Evolutionary conservation across 2,113 vertebrate genomes (phyloP).

Genomic region (Chloebia gouldiae): DNA sequence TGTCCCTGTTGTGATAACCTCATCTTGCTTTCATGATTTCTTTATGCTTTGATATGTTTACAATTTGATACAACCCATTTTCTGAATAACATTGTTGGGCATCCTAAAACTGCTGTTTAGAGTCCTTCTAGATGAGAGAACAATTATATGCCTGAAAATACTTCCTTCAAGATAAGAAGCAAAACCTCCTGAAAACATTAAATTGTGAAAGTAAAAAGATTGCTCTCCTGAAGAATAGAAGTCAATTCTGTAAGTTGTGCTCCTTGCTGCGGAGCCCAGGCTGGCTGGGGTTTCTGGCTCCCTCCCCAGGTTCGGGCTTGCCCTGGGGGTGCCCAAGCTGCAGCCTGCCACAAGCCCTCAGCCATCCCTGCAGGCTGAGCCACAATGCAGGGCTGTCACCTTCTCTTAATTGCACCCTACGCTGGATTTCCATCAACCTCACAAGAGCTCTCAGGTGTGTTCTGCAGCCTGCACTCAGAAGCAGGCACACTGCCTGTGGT

Average conservation of each 20-base stretch:
- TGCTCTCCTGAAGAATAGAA: not conserved
- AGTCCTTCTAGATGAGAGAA: not conserved
- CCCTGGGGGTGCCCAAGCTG: not conserved
- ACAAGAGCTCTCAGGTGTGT: not conserved
- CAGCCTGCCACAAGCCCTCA: not conserved
- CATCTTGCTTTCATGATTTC: not conserved
- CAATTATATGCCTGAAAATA: not conserved
- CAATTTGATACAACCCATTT: not conserved
- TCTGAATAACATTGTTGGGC: not conserved
- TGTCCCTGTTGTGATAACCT: not conserved
- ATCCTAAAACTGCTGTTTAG: not conserved
- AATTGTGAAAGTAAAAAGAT: not conserved
- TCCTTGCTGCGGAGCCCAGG: fast-evolving
- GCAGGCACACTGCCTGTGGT: not conserved
- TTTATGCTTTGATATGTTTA: not conserved
- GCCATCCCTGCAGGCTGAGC: not conserved
- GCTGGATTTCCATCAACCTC: not conserved
- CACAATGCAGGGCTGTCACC: not conserved
- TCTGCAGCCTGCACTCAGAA: not conserved
- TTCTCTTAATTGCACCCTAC: not conserved
- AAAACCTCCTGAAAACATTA: not conserved
- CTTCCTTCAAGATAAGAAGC: not conserved
- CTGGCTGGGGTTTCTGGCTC: too few species aligned
- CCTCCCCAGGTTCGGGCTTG: fast-evolving
- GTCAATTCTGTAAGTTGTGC: fast-evolving